Conservation (phyloP, 2,888 invertebrate genomes). For the Allolobophora icterica region DNA sequence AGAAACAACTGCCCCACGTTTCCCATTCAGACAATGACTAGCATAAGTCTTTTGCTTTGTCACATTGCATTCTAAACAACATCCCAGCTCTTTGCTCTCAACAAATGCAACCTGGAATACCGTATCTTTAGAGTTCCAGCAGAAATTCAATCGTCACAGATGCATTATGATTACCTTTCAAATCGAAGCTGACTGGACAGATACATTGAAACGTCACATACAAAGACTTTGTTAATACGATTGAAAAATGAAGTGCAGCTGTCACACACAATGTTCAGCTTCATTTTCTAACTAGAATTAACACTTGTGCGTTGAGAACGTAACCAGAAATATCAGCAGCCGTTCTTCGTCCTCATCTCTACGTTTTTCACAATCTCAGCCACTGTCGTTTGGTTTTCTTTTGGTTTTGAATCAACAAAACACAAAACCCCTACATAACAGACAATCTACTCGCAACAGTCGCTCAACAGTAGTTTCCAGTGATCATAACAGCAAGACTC, state of each 20-base stretch:
- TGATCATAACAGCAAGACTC: slow-evolving; percentile 32
- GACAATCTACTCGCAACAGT: neutral
- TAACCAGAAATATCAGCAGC: neutral
- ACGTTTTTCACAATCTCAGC: neutral
- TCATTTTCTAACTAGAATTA: neutral
- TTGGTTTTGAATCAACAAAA: neutral
- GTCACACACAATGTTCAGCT: neutral
- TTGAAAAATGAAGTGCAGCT: neutral
- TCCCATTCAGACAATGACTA: neutral
- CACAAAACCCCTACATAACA: neutral
- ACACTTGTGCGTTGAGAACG: neutral
- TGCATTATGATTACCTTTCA: no score
- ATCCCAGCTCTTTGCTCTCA: neutral
- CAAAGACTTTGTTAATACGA: neutral
- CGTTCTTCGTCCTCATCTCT: no score
- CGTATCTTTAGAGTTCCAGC: neutral
- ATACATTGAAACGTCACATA: neutral
- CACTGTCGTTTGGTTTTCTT: neutral
- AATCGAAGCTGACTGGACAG: no score
- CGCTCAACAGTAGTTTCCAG: neutral
- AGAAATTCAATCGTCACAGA: neutral
- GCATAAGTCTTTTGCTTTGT: neutral
- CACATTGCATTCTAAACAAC: neutral
- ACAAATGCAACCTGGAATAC: neutral
- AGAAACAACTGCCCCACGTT: neutral